Evolutionary conservation across 1,140 invertebrate genomes (phyloP).

Genomic region (Heliconius eleuchia): DNA sequence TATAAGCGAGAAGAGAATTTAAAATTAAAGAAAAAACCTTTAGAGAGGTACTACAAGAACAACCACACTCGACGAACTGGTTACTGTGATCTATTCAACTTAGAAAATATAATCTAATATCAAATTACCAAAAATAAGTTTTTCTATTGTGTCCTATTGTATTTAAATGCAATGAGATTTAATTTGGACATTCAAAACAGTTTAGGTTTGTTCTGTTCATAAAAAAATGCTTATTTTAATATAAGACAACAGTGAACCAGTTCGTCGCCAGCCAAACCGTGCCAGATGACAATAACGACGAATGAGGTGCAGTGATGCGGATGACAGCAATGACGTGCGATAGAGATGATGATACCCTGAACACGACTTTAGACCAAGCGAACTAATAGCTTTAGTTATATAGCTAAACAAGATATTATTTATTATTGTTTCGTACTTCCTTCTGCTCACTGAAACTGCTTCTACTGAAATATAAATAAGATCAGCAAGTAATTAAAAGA

Average conservation of each 20-base stretch:
- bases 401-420: not conserved
- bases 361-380: slow-evolving; percentile 8
- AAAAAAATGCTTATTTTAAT: not conserved
- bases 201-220: not conserved
- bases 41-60: slow-evolving; percentile 60
- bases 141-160: not conserved
- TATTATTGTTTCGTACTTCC: not conserved
- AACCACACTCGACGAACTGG: slow-evolving; percentile 72
- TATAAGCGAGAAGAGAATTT: slow-evolving; percentile 64
- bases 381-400: not conserved
- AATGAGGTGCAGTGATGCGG: slow-evolving; percentile 76
- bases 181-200: not conserved
- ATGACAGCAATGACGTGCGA: slow-evolving; percentile 63
- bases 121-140: not conserved
- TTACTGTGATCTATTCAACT: slow-evolving; percentile 44
- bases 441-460: not conserved
- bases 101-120: slow-evolving; percentile 10
- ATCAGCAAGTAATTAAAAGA: too few species aligned
- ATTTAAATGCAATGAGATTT: not conserved
- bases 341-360: slow-evolving; percentile 53
- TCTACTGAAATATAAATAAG: too few species aligned
- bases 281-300: slow-evolving; percentile 66
- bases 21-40: slow-evolving; percentile 51
- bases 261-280: slow-evolving; percentile 73
- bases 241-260: slow-evolving; percentile 50